These are phyloP conservation scores for Dryocosmus kuriphilus DNA, from an alignment of 2,888 invertebrate genomes.

Conservation along the genomic window DNA sequence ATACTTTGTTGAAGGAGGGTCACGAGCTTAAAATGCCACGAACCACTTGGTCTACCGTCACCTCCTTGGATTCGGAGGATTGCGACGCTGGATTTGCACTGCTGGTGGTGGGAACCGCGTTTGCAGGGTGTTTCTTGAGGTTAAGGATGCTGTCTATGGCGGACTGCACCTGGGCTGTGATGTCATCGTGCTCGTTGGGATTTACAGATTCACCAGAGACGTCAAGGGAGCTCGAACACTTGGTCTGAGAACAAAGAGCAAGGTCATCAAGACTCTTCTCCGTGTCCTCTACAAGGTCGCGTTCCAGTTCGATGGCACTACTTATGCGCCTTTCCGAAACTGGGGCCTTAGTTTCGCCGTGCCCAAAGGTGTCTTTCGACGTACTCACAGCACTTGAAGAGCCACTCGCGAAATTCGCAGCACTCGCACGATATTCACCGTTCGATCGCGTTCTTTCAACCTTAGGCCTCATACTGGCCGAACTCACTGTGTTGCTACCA, in stretches of 20 bases:
- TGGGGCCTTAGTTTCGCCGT: slow-evolving; percentile 53
- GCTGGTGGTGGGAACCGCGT: slow-evolving; percentile 42
- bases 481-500: slow-evolving; percentile 69
- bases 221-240: slow-evolving; percentile 46
- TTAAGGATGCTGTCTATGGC: slow-evolving; percentile 89
- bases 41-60: slow-evolving; percentile 75
- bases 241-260: slow-evolving; percentile 69
- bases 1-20: slow-evolving; percentile 76
- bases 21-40: slow-evolving; percentile 76
- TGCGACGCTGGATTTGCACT: slow-evolving; percentile 57
- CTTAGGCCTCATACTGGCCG: slow-evolving; percentile 52
- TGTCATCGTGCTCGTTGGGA: slow-evolving; percentile 81
- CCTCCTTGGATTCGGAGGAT: slow-evolving; percentile 71
- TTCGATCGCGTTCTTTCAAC: slow-evolving; percentile 34
- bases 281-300: slow-evolving; percentile 73
- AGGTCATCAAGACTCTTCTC: slow-evolving; percentile 74
- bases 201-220: slow-evolving; percentile 58
- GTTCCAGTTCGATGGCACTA: slow-evolving; percentile 72
- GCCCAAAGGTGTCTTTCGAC: slow-evolving; percentile 63
- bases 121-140: slow-evolving; percentile 79
- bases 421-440: slow-evolving; percentile 43
- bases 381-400: slow-evolving; percentile 58
- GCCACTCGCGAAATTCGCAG: slow-evolving; percentile 64
- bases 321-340: slow-evolving; percentile 46
- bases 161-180: slow-evolving; percentile 88